Evolutionary conservation across 2,888 invertebrate genomes (phyloP).

Genomic region (Spodoptera picta): DNA sequence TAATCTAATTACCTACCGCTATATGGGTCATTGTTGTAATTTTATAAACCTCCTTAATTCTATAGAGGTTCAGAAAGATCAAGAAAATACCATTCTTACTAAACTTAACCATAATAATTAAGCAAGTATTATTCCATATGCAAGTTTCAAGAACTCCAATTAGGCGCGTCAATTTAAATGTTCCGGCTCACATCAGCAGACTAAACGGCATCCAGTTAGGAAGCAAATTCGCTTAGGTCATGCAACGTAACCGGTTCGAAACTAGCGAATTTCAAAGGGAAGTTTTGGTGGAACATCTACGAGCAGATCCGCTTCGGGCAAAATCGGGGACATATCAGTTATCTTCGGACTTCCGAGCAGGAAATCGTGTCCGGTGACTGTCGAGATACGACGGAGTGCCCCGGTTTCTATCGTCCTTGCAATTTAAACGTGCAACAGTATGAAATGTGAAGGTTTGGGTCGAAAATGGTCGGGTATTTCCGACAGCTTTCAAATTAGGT

Average conservation of each 20-base stretch:
- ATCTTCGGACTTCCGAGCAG: slow-evolving; percentile 34
- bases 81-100: too few relatives aligned
- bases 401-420: slow-evolving; percentile 19
- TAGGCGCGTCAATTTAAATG: too few relatives aligned
- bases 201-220: too few relatives aligned
- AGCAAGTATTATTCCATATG: too few relatives aligned
- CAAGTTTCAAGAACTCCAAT: too few relatives aligned
- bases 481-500: too few relatives aligned
- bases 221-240: background rate
- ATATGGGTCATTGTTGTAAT: too few relatives aligned
- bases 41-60: too few relatives aligned
- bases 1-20: too few relatives aligned
- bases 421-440: slow-evolving; percentile 15
- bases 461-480: slow-evolving; percentile 6
- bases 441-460: slow-evolving; percentile 11
- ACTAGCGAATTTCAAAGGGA: slow-evolving; percentile 15
- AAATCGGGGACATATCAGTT: slow-evolving; percentile 27
- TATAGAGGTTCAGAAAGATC: background rate
- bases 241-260: slow-evolving; percentile 24
- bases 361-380: slow-evolving; percentile 8
- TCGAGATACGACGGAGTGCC: slow-evolving; percentile 17
- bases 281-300: slow-evolving; percentile 3
- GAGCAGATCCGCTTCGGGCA: slow-evolving; percentile 1
- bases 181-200: too few relatives aligned
- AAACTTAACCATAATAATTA: too few relatives aligned